Percentiles rank a stretch among this genome's conserved stretches.
These are phyloP conservation scores for Ferrisia virgata DNA, from an alignment of 2,888 invertebrate species.

Conservation along the genomic window DNA sequence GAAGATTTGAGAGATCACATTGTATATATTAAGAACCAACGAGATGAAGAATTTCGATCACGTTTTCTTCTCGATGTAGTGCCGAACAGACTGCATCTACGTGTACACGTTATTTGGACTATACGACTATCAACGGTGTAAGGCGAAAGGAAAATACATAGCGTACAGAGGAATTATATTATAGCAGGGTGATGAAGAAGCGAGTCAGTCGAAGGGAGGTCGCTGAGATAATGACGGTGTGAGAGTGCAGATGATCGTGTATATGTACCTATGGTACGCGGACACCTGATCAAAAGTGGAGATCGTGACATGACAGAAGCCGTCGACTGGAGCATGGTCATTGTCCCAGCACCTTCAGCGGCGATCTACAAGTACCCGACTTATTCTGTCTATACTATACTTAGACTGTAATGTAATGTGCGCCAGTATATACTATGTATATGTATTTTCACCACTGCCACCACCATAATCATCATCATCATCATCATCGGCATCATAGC, in stretches of 20 bases:
- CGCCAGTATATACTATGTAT: conserved; percentile 27
- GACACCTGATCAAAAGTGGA: conserved; percentile 45
- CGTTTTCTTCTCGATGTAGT: too few relatives aligned
- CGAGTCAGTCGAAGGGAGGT: background rate
- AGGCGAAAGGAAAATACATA: background rate
- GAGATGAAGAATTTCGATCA: too few relatives aligned
- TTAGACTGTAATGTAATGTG: too few relatives aligned
- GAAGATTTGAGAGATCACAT: too few relatives aligned
- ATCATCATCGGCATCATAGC: background rate
- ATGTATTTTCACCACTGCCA: background rate
- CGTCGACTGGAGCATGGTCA: conserved; percentile 29
- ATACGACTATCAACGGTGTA: too few relatives aligned
- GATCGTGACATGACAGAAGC: conserved; percentile 45
- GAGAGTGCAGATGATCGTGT: background rate
- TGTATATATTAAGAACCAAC: too few relatives aligned
- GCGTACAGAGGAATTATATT: too few relatives aligned
- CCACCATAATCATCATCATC: background rate
- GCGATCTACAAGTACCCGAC: background rate
- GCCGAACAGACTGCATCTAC: too few relatives aligned
- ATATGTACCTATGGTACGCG: background rate
- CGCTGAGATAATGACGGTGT: conserved; percentile 31
- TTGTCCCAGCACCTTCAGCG: background rate
- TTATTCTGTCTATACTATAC: background rate
- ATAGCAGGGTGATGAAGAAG: background rate
- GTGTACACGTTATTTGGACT: too few relatives aligned